Base-by-base conservation (phyloP, 2,797 vertebrate species). In the Bucorvus abyssinicus region DNA sequence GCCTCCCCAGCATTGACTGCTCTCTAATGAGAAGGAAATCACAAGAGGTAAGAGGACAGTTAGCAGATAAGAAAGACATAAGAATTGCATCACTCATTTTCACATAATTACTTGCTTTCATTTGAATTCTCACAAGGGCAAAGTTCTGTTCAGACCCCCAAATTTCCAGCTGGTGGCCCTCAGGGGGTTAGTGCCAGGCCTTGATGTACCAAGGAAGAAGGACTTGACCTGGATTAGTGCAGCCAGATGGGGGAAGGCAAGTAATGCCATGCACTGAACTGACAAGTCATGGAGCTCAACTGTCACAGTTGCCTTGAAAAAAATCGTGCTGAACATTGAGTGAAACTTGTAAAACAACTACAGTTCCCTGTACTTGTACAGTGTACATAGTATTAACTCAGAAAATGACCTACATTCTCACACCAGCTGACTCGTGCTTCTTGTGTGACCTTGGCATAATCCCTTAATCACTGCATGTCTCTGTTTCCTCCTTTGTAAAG, bases 401-500 rank as follows among this genome's bases (percentile, higher is more conserved):
- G 67, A 91, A 91, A 88, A 79, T 79, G 14, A 69, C 73, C 69
- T 77, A 40, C 75, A 86, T 87, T 81, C 91, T 84, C 38, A 59
- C 47, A 34, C 23, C n/a, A 73, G 59, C 85, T 93, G 91, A 89
- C 83, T 64, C 0, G 0, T 21, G 24, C 49, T 84, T 89, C 17
- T 5, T 60, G 38, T 44, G 7, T 90, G 91, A 91, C 91, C 83
- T 89, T 89, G 91, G 32, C 67, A 44, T 89, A 80, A 68, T 90
- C 65, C 82, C 49, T 82, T 93, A 87, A 53, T 90, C 87, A 70
- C 44, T 57, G 29, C 3, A 2, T 29, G 85, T 42, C 70, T 73
- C 55, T 65, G 17, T 50, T 88, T 87, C 85, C 78, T 93, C 56
- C 60, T 74, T 70, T 47, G 23, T 53, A 20, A 78, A 82, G 80